Conservation (phyloP, 2,888 invertebrate genomes). For the Hedychridium roseum region DNA sequence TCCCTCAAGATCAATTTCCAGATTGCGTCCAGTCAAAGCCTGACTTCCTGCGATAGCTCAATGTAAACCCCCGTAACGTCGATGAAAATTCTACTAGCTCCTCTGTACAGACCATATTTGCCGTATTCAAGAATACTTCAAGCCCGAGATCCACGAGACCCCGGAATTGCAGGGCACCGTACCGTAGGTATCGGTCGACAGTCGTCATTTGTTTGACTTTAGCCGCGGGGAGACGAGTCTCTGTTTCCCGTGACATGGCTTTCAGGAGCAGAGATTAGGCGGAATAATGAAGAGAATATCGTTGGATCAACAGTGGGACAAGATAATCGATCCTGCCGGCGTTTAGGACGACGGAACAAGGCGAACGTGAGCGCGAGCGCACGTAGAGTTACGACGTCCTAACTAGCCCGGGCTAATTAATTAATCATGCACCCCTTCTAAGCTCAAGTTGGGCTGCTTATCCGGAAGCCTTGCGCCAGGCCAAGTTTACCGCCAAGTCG, state of each 20-base stretch:
- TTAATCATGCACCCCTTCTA: constrained; percentile 58
- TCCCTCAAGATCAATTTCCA: background rate
- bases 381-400: constrained; percentile 29
- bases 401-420: constrained; percentile 62
- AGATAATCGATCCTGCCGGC: constrained; percentile 26
- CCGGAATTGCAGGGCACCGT: too few species aligned
- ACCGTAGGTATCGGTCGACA: too few species aligned
- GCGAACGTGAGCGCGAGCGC: constrained; percentile 9
- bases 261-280: too few species aligned
- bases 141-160: too few species aligned
- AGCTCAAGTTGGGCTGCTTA: constrained; percentile 53
- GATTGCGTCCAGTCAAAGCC: constrained; percentile 8
- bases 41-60: constrained; percentile 10
- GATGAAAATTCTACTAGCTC: constrained; percentile 5
- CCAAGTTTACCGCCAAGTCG: constrained; percentile 61
- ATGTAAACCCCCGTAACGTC: background rate
- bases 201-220: too few species aligned
- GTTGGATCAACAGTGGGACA: constrained; percentile 1
- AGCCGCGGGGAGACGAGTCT: too few species aligned
- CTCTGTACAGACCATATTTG: too few species aligned
- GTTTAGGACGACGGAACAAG: constrained; percentile 20
- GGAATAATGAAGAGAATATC: too few species aligned
- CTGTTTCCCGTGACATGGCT: too few species aligned
- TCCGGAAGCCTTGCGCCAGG: constrained; percentile 51
- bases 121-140: too few species aligned